Evolutionary conservation across 2,888 invertebrate genomes (phyloP).

Genomic region (Phalangium opilio): DNA sequence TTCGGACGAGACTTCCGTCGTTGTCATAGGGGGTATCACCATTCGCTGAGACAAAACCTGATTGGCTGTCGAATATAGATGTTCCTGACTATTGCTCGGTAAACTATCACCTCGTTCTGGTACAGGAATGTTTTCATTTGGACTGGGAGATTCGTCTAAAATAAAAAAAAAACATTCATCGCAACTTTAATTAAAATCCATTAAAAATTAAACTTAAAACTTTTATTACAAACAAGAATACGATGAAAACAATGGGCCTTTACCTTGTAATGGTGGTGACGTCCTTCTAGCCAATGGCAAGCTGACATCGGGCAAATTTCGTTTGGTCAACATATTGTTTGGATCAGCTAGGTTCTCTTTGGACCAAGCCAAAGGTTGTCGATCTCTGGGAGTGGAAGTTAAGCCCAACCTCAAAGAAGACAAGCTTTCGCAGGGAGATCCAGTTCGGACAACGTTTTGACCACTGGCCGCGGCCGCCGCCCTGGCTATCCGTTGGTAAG

Average conservation of each 20-base stretch:
- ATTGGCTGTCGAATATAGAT: conserved; percentile 1
- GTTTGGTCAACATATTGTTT: too few species aligned
- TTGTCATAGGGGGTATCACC: conserved; percentile 18
- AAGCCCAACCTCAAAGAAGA: neutral
- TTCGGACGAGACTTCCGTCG: conserved; percentile 18
- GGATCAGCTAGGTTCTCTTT: too few species aligned
- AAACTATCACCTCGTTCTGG: conserved; percentile 27
- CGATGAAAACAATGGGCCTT: too few species aligned
- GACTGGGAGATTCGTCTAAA: conserved; percentile 19
- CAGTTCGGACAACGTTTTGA: too few species aligned
- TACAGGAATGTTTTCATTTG: conserved; percentile 17
- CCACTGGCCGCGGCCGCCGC: too few species aligned
- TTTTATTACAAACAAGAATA: too few species aligned
- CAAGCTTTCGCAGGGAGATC: neutral
- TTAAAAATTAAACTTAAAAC: too few species aligned
- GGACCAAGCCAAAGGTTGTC: too few species aligned
- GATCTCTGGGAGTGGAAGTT: neutral
- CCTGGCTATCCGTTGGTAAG: too few species aligned
- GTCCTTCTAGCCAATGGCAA: neutral
- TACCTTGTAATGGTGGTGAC: conserved; percentile 1
- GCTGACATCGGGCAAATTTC: conserved; percentile 1
- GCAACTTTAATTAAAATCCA: too few species aligned
- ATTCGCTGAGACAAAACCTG: conserved; percentile 8
- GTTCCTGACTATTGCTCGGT: conserved; percentile 13
- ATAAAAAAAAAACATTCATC: too few species aligned